Evolutionary conservation across 2,888 invertebrate genomes (phyloP), one percentile per base, ranked within the genome.

Genomic region (Luperina nickerlii): DNA sequence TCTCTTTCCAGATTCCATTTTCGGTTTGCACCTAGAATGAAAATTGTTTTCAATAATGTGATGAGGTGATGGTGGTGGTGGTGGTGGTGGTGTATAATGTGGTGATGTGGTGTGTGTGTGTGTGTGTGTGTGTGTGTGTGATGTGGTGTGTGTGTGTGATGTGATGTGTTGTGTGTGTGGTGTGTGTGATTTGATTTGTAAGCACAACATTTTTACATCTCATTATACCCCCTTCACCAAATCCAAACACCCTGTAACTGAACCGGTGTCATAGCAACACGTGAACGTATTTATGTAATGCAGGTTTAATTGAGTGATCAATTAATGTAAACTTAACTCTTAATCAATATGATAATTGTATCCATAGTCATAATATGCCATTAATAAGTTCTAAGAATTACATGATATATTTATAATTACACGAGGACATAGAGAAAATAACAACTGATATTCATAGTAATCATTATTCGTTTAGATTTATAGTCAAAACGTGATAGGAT

Each of bases 251-350:
- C 13, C 83, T 79, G 63, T 79, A 68, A 62, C 1, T 66, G 11
- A 48, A 60, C 27, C 18, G 15, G 38, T 32, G 65, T 51, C 76
- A 66, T 65, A 27, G 68, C 68, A 82, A 84, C 74, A 74, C 72
- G 74, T 79, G 60, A 54, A 76, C 38, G 15, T 69, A 60, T 70
- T 74, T 77, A 74, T 82, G 6, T 79, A 81, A 79, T 51, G 24
- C 24, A 78, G 82, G 82, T 85, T 81, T 76, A 82, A 84, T 86
- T 78, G 68, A 66, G 60, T 74, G 75, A 87, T 88, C 54, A 75
- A 86, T 72, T 76, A 79, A 57, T 75, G 24, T 66, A 24, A 74
- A 76, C 42, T 68, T 67, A 76, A 75, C 75, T 42, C 48, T 78
- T 51, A 70, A 70, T 62, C 38, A 79, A 74, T 45, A 38, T 15